Base-by-base conservation (phyloP, 2,113 vertebrate species). In the Suncus etruscus region DNA sequence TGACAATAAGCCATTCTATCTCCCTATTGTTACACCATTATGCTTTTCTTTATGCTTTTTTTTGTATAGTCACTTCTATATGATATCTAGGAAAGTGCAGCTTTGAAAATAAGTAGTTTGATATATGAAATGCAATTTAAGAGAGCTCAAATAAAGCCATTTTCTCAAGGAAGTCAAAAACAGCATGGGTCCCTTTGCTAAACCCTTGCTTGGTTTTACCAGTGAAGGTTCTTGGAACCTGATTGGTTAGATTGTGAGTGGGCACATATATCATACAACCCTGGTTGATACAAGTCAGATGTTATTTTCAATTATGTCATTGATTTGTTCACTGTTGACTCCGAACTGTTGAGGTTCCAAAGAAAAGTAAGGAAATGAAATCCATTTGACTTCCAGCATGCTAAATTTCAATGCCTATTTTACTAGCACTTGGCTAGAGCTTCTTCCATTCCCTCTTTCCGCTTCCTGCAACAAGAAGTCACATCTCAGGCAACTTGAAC, bases 191-290 rank as follows among this genome's bases (percentile, higher is more conserved):
- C 8, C 6, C 22, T 39, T 73, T 10, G 27, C 12, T n/a, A n/a
- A 9, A 47, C 14, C 32, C 18, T 47, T 11, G 25, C 58, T 72
- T 48, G 32, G 27, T 31, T 66, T 72, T 68, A 12, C 22, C 10
- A 51, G 16, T 76, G 73, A 7, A 0, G 8, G 10, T 16, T 72
- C 72, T 22, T 0, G 0, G n/a, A 58, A 61, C 15, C 79, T 75
- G 87, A 10, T 0, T 51, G 47, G n/a, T 9, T 3, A 0, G 1
- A 8, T 50, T 25, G 31, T n/a, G 18, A 29, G 39, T 0, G 0
- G 8, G 83, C 7, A 3, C 27, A 1, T 3, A 24, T 15, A 16
- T 16, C 9, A 16, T 20, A 6, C 1, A 20, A 61, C 18, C 4
- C 48, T 48, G 31, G 63, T 29, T 69, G 77, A 51, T 58, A 32